Conservation (phyloP, 2,888 invertebrate genomes). For the Heteromurus nitidus region DNA sequence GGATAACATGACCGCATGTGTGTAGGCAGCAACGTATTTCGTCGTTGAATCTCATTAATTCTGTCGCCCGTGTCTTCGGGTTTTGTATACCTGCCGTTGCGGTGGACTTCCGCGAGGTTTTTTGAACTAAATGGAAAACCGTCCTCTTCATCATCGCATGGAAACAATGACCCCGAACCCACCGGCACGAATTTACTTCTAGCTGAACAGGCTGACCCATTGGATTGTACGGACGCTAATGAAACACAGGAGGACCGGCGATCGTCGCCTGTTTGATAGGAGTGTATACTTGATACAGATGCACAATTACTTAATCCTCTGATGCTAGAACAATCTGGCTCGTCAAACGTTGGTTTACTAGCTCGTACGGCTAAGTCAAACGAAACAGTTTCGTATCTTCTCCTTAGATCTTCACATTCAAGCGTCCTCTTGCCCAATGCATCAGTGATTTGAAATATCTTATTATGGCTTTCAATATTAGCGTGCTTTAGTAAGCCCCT, state of each 20-base stretch:
- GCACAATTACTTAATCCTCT: conserved; percentile 41
- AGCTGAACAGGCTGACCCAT: conserved; percentile 62
- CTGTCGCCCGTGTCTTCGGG: conserved; percentile 74
- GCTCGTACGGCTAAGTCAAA: conserved; percentile 17
- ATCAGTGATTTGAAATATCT: conserved; percentile 38
- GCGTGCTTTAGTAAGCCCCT: conserved; percentile 54
- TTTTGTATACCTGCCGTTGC: conserved; percentile 76
- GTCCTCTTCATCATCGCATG: conserved; percentile 90
- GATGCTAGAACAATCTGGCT: conserved; percentile 32
- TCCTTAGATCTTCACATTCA: conserved; percentile 24
- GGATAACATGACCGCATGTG: conserved; percentile 91
- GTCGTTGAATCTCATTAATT: conserved; percentile 84
- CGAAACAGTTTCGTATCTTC: conserved; percentile 9
- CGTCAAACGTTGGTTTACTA: conserved; percentile 22
- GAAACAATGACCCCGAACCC: conserved; percentile 77
- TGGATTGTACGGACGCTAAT: conserved; percentile 65
- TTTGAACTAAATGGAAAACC: conserved; percentile 88
- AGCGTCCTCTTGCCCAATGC: conserved; percentile 21
- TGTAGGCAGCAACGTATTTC: conserved; percentile 89
- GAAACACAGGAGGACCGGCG: conserved; percentile 61
- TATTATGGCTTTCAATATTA: conserved; percentile 57
- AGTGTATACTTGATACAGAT: conserved; percentile 42
- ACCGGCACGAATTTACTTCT: conserved; percentile 66
- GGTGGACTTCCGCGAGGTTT: conserved; percentile 81
- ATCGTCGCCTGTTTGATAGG: conserved; percentile 6